Evolutionary conservation across 2,888 invertebrate genomes (phyloP).

Genomic region (Argyresthia albistria): DNA sequence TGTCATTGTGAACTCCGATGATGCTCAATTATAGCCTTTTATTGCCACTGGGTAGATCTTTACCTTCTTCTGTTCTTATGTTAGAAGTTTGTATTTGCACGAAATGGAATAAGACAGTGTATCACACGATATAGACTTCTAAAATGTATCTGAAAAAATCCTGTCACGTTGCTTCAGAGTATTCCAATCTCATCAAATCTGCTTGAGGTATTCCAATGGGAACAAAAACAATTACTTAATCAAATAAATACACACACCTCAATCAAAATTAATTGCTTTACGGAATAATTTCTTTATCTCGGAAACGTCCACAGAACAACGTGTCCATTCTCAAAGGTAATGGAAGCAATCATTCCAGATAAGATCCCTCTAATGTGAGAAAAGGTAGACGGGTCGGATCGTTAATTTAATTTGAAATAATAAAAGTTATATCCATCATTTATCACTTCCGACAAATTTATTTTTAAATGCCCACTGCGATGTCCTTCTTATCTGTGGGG

Average conservation of each 20-base stretch:
- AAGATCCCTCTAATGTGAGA: conserved; percentile 70
- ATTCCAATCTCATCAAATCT: not conserved
- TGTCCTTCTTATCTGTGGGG: conserved; percentile 56
- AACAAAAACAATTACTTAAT: conserved; percentile 69
- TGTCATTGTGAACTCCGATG: conserved; percentile 12
- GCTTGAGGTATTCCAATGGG: conserved; percentile 31
- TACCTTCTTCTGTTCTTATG: too few relatives aligned
- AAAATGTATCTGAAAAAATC: too few relatives aligned
- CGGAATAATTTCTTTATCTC: conserved; percentile 70
- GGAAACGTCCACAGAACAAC: conserved; percentile 58
- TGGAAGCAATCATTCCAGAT: conserved; percentile 71
- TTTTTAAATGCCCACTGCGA: conserved; percentile 66
- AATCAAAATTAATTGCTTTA: conserved; percentile 71
- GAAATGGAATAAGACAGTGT: too few relatives aligned
- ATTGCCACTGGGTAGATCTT: conserved; percentile 7
- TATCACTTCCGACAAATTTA: conserved; percentile 73
- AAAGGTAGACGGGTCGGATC: conserved; percentile 63
- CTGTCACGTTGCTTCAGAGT: too few relatives aligned
- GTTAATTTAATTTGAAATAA: conserved; percentile 72
- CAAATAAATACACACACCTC: conserved; percentile 70
- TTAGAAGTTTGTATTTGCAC: too few relatives aligned
- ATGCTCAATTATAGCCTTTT: conserved; percentile 14
- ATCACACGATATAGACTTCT: too few relatives aligned
- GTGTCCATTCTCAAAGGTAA: conserved; percentile 60
- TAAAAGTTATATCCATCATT: conserved; percentile 70